These are phyloP conservation scores for Phyllotreta striolata DNA, from an alignment of 2,888 invertebrate species.

Conservation along the genomic window DNA sequence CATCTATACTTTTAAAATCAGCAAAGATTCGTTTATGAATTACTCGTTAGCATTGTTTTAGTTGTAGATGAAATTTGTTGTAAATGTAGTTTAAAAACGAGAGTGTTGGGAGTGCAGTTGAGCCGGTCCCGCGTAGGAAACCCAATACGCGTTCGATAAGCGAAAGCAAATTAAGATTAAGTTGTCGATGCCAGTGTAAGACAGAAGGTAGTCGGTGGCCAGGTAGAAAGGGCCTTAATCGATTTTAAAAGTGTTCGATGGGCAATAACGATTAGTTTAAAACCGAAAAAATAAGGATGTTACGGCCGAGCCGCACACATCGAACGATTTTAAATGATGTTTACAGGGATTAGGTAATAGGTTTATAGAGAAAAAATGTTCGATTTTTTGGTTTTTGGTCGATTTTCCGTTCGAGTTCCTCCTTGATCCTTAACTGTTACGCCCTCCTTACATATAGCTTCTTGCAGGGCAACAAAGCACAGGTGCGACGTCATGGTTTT, in stretches of 20 bases:
- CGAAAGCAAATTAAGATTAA: constrained; percentile 46
- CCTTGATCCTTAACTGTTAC: constrained; percentile 32
- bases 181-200: constrained; percentile 48
- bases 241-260: constrained; percentile 56
- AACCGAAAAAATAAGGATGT: constrained; percentile 48
- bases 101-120: constrained; percentile 4
- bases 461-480: constrained; percentile 35
- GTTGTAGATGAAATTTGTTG: too few relatives aligned
- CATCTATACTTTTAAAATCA: too few relatives aligned
- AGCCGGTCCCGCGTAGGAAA: constrained; percentile 11
- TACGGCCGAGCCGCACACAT: constrained; percentile 16
- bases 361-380: not conserved
- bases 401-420: constrained; percentile 24
- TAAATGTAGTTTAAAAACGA: not conserved
- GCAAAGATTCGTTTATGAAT: too few relatives aligned
- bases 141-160: constrained; percentile 31
- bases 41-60: too few relatives aligned
- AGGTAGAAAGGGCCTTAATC: constrained; percentile 54
- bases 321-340: not conserved
- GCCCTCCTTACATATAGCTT: not conserved
- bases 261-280: constrained; percentile 51
- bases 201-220: constrained; percentile 51
- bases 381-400: constrained; percentile 5
- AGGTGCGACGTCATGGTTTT: constrained; percentile 48
- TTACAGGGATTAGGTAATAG: not conserved